Conservation (phyloP, 2,797 vertebrate species). For the Tadarida brasiliensis region DNA sequence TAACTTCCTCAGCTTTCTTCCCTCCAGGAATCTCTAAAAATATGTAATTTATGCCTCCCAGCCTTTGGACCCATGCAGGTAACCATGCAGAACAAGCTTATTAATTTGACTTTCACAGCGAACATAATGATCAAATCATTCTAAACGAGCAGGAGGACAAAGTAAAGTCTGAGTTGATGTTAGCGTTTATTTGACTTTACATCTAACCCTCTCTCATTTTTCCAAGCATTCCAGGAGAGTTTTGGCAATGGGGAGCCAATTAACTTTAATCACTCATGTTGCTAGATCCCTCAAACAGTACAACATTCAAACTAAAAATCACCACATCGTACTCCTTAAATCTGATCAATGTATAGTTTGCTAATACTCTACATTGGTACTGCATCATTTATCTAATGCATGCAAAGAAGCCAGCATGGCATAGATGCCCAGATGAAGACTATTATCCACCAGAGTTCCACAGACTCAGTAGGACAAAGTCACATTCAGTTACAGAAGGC, state of each 20-base stretch:
- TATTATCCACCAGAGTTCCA: background rate
- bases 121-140: conserved; percentile 51
- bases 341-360: background rate
- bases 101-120: conserved; percentile 56
- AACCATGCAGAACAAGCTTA: conserved; percentile 34
- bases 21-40: conserved; percentile 51
- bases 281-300: background rate
- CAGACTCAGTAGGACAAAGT: background rate
- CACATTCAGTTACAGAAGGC: background rate
- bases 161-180: background rate
- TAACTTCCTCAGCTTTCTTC: conserved; percentile 36
- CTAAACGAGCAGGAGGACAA: conserved; percentile 7
- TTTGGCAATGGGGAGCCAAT: background rate
- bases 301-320: background rate
- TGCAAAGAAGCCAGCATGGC: background rate
- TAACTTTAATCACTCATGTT: conserved; percentile 36
- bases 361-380: background rate
- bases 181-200: conserved; percentile 4
- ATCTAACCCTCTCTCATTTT: conserved; percentile 34
- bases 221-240: background rate
- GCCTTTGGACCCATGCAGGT: conserved; percentile 7
- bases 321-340: background rate
- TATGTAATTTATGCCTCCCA: conserved; percentile 13
- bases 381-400: background rate
- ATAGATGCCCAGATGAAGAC: background rate